Evolutionary conservation across 2,888 invertebrate genomes (phyloP).

Genomic region (Mesochorus sp.): DNA sequence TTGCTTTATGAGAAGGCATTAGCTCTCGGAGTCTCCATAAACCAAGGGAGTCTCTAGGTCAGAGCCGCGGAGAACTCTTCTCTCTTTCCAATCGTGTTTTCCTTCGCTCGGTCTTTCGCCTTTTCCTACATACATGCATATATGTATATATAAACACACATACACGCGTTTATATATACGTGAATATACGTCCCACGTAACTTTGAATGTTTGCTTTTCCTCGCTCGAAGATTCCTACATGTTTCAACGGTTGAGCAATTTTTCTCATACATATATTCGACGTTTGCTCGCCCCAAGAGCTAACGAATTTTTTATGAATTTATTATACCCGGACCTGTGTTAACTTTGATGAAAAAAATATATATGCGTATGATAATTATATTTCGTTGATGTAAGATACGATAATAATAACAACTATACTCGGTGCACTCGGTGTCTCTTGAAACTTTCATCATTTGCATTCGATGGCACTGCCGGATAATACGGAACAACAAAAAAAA

Average conservation of each 20-base stretch:
- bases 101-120: conserved; percentile 21
- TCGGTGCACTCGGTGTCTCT: too few species aligned
- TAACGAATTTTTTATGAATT: not conserved
- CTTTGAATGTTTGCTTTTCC: not conserved
- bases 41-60: conserved; percentile 79
- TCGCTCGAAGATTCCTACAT: not conserved
- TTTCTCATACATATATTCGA: not conserved
- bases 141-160: not conserved
- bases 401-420: too few species aligned
- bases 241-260: not conserved
- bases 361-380: too few species aligned
- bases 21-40: conserved; percentile 73
- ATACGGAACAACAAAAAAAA: too few species aligned
- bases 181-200: not conserved
- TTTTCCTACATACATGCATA: not conserved
- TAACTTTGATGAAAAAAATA: too few species aligned
- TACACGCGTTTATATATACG: not conserved
- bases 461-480: too few species aligned
- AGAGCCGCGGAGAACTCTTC: conserved; percentile 68
- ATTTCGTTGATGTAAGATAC: too few species aligned
- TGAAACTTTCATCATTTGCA: too few species aligned
- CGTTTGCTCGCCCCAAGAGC: not conserved
- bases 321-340: too few species aligned
- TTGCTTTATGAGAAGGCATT: conserved; percentile 70
- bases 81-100: conserved; percentile 12